These are phyloP conservation scores for Psittacula cyanocephala DNA, from an alignment of 2,113 vertebrate species.

Conservation along the genomic window DNA sequence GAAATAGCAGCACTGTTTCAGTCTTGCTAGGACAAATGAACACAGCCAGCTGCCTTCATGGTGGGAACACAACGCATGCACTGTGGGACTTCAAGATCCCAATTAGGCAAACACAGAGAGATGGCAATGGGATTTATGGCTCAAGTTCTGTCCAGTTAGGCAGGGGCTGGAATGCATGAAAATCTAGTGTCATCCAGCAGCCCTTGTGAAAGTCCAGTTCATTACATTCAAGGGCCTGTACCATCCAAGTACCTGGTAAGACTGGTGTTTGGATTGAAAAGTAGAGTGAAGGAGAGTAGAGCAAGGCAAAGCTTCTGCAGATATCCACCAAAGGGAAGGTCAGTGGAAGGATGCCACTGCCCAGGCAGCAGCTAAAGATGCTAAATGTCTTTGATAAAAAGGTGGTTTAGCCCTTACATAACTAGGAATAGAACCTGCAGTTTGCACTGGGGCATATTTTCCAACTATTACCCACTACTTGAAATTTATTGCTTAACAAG, in stretches of 20 bases:
- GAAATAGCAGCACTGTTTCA: not conserved
- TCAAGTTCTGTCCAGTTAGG: not conserved
- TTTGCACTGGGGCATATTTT: not conserved
- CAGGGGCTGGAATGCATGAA: not conserved
- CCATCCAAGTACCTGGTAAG: not conserved
- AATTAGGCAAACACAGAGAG: not conserved
- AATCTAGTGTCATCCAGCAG: not conserved
- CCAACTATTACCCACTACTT: not conserved
- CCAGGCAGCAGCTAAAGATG: not conserved
- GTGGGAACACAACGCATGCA: accelerated
- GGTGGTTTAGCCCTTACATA: not conserved
- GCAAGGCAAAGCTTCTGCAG: not conserved
- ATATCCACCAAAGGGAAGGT: not conserved
- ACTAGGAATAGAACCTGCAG: not conserved
- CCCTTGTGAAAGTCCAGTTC: not conserved
- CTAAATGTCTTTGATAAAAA: not conserved
- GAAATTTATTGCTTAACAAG: not conserved
- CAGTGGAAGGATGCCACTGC: not conserved
- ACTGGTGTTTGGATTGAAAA: not conserved
- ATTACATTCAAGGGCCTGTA: not conserved
- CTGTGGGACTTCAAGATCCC: not conserved
- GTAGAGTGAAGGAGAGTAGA: not conserved
- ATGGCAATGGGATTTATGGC: not conserved
- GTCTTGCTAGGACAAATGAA: not conserved
- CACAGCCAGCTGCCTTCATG: not conserved